These are phyloP conservation scores for Silurus lanzhouensis DNA, from an alignment of 2,797 vertebrate species.

Conservation along the genomic window DNA sequence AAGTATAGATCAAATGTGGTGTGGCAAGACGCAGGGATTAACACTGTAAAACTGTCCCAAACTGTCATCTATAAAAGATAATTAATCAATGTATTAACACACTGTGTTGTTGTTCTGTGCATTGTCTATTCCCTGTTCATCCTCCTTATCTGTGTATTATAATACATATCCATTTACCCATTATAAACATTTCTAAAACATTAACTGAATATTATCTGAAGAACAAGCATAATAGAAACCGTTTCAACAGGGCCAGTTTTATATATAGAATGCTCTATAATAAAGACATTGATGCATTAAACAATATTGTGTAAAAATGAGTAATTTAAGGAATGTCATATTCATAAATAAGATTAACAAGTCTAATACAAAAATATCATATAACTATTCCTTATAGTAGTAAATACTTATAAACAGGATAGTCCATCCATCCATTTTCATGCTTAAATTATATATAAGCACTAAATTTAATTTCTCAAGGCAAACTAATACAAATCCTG, in stretches of 20 bases:
- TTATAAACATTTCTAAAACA: neutral
- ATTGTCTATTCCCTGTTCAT: neutral
- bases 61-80: neutral
- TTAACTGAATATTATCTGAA: neutral
- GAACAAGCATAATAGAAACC: neutral
- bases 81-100: neutral
- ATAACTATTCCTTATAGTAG: neutral
- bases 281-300: neutral
- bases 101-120: neutral
- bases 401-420: neutral
- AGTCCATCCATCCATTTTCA: neutral
- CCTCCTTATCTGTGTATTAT: neutral
- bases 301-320: neutral
- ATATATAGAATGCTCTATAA: neutral
- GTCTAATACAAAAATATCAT: neutral
- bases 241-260: neutral
- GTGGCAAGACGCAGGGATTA: neutral
- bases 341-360: neutral
- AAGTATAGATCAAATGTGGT: neutral
- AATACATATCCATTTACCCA: neutral
- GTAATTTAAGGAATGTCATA: neutral
- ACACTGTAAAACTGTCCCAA: neutral
- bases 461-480: neutral
- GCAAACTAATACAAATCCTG: neutral
- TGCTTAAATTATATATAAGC: neutral